Evolutionary conservation across 1,140 invertebrate genomes (phyloP).

Genomic region (Diploscapter pachys): DNA sequence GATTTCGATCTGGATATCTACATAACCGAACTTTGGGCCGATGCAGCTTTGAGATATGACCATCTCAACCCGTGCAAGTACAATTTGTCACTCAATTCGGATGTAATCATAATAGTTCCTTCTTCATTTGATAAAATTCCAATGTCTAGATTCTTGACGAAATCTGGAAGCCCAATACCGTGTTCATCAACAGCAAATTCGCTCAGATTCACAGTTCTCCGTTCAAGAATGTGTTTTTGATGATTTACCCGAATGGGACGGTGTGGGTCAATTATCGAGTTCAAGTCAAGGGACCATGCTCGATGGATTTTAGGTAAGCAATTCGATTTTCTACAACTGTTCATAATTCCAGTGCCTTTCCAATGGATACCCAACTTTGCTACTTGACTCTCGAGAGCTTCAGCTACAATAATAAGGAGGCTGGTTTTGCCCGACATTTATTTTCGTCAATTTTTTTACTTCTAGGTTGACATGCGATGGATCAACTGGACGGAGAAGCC

Average conservation of each 20-base stretch:
- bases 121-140: neutral
- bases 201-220: slow-evolving; percentile 48
- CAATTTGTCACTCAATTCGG: slow-evolving; percentile 48
- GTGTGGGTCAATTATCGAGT: slow-evolving; percentile 47
- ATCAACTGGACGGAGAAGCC: slow-evolving; percentile 34
- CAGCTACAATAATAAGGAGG: slow-evolving; percentile 50
- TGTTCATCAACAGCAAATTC: slow-evolving; percentile 49
- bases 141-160: slow-evolving; percentile 44
- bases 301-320: slow-evolving; percentile 39
- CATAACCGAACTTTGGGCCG: slow-evolving; percentile 48
- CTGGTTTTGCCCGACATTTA: no score
- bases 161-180: slow-evolving; percentile 52
- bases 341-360: slow-evolving; percentile 38
- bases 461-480: slow-evolving; percentile 47
- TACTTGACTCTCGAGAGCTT: slow-evolving; percentile 47
- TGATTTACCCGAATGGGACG: slow-evolving; percentile 52
- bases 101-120: slow-evolving; percentile 18
- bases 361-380: slow-evolving; percentile 44
- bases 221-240: slow-evolving; percentile 50
- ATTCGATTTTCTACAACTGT: neutral
- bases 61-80: slow-evolving; percentile 48
- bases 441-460: no score
- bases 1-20: slow-evolving; percentile 52
- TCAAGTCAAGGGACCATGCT: slow-evolving; percentile 46
- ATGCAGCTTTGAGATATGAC: slow-evolving; percentile 43